These are phyloP conservation scores for Heliconius nattereri DNA, from an alignment of 1,140 invertebrate species.

Conservation along the genomic window DNA sequence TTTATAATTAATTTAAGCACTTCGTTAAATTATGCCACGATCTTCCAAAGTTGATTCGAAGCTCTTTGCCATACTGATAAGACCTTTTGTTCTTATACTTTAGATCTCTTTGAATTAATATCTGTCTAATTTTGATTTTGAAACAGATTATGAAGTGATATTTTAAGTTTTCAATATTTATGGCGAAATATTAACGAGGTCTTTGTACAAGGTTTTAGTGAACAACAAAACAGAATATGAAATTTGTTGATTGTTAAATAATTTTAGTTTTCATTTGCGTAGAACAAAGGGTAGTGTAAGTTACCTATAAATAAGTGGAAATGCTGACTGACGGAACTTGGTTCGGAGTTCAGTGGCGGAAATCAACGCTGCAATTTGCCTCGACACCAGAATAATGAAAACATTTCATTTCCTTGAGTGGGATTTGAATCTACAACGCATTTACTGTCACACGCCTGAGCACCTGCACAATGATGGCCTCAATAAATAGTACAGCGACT, in stretches of 20 bases:
- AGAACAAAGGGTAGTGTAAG: background rate
- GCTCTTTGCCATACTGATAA: conserved; percentile 9
- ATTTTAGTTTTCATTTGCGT: background rate
- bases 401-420: too few relatives aligned
- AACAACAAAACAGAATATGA: background rate
- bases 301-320: too few relatives aligned
- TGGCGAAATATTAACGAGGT: background rate
- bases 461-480: too few relatives aligned
- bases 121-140: background rate
- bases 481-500: too few relatives aligned
- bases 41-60: background rate
- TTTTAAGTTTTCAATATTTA: conserved; percentile 5
- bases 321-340: too few relatives aligned
- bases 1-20: conserved; percentile 1
- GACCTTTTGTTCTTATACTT: background rate
- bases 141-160: background rate
- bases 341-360: too few relatives aligned
- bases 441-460: too few relatives aligned
- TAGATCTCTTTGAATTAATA: conserved; percentile 8
- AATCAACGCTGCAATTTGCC: too few relatives aligned
- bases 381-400: too few relatives aligned
- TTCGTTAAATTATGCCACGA: background rate
- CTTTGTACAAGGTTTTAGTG: background rate
- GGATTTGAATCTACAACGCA: too few relatives aligned
- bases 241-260: background rate